phyloP scores from a whole-genome alignment of 2,888 invertebrate genomes.

The Rhagophthalmus giganteus region DNA sequence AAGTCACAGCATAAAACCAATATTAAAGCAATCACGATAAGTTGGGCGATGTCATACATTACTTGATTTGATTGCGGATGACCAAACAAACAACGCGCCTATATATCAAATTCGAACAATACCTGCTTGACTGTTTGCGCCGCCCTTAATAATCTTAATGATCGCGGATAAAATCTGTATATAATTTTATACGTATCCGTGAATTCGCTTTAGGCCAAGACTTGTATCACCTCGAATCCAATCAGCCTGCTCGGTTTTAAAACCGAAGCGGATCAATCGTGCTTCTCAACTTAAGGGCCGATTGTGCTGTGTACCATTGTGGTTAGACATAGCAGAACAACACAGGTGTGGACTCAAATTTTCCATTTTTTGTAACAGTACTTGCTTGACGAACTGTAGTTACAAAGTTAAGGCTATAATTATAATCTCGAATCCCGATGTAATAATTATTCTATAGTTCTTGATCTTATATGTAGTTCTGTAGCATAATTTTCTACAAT shows the following conservation, averaged over 20 bases:
- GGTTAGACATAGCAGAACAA: constrained; percentile 39
- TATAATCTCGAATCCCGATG: constrained; percentile 53
- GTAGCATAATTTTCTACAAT: constrained; percentile 52
- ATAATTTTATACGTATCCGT: constrained; percentile 55
- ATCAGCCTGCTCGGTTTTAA: constrained; percentile 38
- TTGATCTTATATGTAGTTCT: constrained; percentile 43
- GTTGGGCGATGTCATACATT: constrained; percentile 35
- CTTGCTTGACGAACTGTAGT: constrained; percentile 46
- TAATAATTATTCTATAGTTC: constrained; percentile 53
- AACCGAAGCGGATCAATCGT: constrained; percentile 33
- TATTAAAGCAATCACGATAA: constrained; percentile 41
- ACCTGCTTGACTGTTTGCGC: constrained; percentile 51
- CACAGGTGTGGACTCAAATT: constrained; percentile 35
- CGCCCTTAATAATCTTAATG: constrained; percentile 57
- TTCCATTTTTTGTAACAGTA: constrained; percentile 42
- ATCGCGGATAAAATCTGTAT: constrained; percentile 56
- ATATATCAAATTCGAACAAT: constrained; percentile 53
- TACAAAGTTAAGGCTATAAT: constrained; percentile 50
- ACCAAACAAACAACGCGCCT: constrained; percentile 51
- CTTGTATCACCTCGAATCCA: constrained; percentile 49
- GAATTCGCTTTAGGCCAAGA: constrained; percentile 52
- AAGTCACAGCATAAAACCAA: constrained; percentile 35
- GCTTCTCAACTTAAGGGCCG: constrained; percentile 27
- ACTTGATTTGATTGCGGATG: constrained; percentile 43
- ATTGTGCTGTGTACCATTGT: constrained; percentile 42